Percentiles rank a stretch among this genome's conserved stretches.
phyloP scores from a whole-genome alignment of 2,113 vertebrate species.

The Xiphophorus maculatus region DNA sequence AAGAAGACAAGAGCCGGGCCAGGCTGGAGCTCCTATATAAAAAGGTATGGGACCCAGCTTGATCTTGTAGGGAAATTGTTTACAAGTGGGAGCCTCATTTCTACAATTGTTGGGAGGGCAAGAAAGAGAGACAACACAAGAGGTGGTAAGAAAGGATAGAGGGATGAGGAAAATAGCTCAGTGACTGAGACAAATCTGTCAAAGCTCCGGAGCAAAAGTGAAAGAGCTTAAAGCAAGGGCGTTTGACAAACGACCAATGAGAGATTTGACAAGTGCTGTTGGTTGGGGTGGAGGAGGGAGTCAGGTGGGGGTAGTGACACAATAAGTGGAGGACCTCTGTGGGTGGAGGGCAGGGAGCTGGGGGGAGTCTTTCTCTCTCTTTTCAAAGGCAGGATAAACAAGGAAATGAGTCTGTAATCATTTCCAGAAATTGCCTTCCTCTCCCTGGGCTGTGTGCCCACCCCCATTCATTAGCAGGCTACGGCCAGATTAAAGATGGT shows the following conservation, averaged over 20 bases:
- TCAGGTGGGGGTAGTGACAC: constrained; percentile 55
- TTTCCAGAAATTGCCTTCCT: constrained; percentile 84
- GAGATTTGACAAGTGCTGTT: constrained; percentile 45
- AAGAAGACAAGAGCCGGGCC: constrained; percentile 77
- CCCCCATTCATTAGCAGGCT: constrained; percentile 80
- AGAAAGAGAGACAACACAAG: constrained; percentile 52
- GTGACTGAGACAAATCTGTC: constrained; percentile 74
- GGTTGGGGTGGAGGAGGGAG: constrained; percentile 25
- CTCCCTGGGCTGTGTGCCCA: constrained; percentile 65
- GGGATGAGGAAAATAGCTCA: constrained; percentile 71
- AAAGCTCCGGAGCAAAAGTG: constrained; percentile 68
- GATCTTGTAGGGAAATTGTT: constrained; percentile 81
- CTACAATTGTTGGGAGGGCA: constrained; percentile 64
- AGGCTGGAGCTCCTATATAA: constrained; percentile 67
- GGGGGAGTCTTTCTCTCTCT: constrained; percentile 55
- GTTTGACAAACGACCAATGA: constrained; percentile 67
- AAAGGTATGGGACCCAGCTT: constrained; percentile 77
- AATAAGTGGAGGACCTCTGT: constrained; percentile 66
- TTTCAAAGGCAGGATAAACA: constrained; percentile 84
- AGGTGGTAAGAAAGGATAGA: constrained; percentile 55
- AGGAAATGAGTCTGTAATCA: constrained; percentile 86
- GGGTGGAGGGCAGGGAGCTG: constrained; percentile 46
- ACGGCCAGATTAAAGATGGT: constrained; percentile 80
- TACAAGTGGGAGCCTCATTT: constrained; percentile 78
- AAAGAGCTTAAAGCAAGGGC: constrained; percentile 62